Percentiles rank a stretch among this genome's conserved stretches.
phyloP scores from a whole-genome alignment of 2,888 invertebrate species.

The Ectropis crepuscularia region DNA sequence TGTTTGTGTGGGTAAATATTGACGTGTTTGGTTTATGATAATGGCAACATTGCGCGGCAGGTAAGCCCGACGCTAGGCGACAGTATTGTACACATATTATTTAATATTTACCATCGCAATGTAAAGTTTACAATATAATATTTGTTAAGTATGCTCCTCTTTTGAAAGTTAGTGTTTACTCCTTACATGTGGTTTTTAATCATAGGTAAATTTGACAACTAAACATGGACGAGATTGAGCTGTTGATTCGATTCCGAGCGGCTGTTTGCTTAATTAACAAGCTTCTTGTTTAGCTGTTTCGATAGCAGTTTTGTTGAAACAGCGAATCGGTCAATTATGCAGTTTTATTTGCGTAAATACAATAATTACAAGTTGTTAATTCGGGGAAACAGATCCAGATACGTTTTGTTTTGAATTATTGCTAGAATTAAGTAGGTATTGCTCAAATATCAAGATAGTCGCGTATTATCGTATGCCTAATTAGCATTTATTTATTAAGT shows the following conservation, averaged over 20 bases:
- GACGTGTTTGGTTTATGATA: slow-evolving; percentile 85
- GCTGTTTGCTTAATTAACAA: slow-evolving; percentile 45
- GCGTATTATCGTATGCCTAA: too few relatives aligned
- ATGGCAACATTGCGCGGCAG: slow-evolving; percentile 81
- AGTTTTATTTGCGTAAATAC: slow-evolving; percentile 22
- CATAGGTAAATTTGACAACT: slow-evolving; percentile 77
- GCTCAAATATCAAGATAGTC: neutral
- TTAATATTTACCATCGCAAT: slow-evolving; percentile 81
- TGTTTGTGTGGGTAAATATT: slow-evolving; percentile 84
- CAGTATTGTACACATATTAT: slow-evolving; percentile 82
- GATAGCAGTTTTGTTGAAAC: slow-evolving; percentile 39
- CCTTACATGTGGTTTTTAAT: slow-evolving; percentile 78
- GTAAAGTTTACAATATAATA: slow-evolving; percentile 83
- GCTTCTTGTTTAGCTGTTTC: slow-evolving; percentile 40
- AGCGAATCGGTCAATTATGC: slow-evolving; percentile 37
- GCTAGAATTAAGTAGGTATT: neutral
- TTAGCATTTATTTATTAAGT: too few relatives aligned
- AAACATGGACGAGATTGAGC: slow-evolving; percentile 61
- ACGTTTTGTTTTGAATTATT: neutral
- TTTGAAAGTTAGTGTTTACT: slow-evolving; percentile 79
- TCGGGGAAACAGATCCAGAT: neutral
- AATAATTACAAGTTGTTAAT: slow-evolving; percentile 5
- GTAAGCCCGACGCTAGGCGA: slow-evolving; percentile 72
- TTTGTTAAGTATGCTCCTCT: slow-evolving; percentile 82
- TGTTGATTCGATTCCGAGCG: slow-evolving; percentile 51